A percentile compares a stretch with the other conserved stretches of the same genome.
These are phyloP conservation scores for Caerostris extrusa DNA, from an alignment of 1,140 invertebrate genomes.

Conservation along the genomic window DNA sequence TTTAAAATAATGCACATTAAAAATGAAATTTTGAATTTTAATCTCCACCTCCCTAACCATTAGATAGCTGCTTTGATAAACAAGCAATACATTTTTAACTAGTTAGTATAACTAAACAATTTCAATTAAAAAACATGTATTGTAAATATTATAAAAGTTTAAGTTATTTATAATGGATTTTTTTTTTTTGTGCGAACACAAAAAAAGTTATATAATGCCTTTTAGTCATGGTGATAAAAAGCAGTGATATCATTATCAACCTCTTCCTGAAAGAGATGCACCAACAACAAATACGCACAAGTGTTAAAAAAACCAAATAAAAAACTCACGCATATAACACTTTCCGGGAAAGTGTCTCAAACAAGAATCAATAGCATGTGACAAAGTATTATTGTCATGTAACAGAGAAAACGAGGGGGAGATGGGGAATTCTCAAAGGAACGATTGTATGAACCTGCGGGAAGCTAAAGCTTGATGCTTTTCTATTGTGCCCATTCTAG, in stretches of 20 bases:
- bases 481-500: conserved; percentile 39
- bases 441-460: background rate
- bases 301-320: background rate
- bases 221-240: too few relatives aligned
- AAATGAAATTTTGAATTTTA: too few relatives aligned
- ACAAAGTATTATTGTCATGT: conserved; percentile 48
- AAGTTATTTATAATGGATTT: background rate
- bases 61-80: too few relatives aligned
- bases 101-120: too few relatives aligned
- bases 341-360: background rate
- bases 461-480: background rate
- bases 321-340: background rate
- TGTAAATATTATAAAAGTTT: background rate
- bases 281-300: background rate
- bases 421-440: background rate
- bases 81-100: too few relatives aligned
- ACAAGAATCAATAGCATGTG: background rate
- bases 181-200: background rate
- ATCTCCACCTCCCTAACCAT: too few relatives aligned
- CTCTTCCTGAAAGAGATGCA: too few relatives aligned
- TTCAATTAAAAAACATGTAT: background rate
- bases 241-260: too few relatives aligned
- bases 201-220: background rate
- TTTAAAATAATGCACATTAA: too few relatives aligned
- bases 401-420: background rate